Conservation (phyloP, 35 echinoderm and acorn worm species). For the Heliocidaris tuberculata region DNA sequence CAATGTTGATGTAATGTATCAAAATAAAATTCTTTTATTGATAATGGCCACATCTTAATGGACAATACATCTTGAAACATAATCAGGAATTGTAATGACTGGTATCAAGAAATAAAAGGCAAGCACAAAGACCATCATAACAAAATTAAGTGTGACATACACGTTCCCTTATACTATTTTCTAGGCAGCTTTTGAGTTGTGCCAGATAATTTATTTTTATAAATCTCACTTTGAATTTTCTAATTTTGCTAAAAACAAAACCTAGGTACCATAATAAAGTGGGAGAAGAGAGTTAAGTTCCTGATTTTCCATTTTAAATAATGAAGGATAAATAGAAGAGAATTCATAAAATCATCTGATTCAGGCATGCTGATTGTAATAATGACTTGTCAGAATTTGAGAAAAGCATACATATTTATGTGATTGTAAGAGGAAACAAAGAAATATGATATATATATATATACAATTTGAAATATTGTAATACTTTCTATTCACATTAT, state of each 20-base stretch:
- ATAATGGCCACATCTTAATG: constrained; percentile 43
- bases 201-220: background rate
- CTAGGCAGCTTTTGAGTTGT: background rate
- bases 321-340: background rate
- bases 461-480: background rate
- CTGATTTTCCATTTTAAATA: background rate
- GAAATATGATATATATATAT: background rate
- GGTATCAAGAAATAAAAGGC: background rate
- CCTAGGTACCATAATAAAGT: background rate
- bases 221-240: background rate
- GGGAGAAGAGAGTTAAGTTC: background rate
- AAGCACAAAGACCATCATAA: background rate
- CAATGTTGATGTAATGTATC: constrained; percentile 7
- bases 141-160: background rate
- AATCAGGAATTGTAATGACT: constrained; percentile 19
- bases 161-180: background rate
- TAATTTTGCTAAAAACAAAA: background rate
- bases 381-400: background rate
- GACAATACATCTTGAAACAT: constrained; percentile 19
- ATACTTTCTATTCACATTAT: background rate
- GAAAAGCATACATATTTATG: background rate
- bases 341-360: background rate
- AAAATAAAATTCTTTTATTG: constrained; percentile 54
- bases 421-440: background rate
- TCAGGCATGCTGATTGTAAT: background rate